Percentiles rank a stretch among this genome's conserved stretches.
Conservation (phyloP, 2,113 vertebrate species). For the Alces alces region DNA sequence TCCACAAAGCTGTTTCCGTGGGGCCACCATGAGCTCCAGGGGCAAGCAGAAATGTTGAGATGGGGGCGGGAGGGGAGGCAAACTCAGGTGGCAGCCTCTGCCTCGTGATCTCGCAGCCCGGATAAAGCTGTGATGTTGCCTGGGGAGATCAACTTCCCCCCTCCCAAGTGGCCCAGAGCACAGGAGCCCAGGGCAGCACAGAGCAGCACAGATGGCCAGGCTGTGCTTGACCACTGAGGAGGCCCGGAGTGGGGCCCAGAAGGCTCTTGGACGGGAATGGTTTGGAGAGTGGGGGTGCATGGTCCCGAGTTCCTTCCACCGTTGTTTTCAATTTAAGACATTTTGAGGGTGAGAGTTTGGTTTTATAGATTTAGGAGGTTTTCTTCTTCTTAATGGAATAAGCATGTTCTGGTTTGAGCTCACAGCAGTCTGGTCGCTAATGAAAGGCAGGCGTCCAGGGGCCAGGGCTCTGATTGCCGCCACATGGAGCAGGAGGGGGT, state of each 20-base stretch:
- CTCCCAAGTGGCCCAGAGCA: neutral
- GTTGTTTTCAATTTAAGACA: neutral
- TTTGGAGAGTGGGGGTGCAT: neutral
- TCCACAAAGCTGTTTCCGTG: neutral
- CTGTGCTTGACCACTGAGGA: neutral
- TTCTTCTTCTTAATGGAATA: slow-evolving; percentile 41
- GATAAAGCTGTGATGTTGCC: neutral
- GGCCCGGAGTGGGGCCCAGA: neutral
- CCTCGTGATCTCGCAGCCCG: neutral
- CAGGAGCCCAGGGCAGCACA: neutral
- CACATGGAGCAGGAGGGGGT: neutral
- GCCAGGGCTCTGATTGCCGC: slow-evolving; percentile 17
- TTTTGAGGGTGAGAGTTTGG: slow-evolving; percentile 18
- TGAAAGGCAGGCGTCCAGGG: slow-evolving; percentile 51
- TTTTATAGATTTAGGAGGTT: slow-evolving; percentile 30
- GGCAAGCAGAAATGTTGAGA: neutral
- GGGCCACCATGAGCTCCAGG: neutral
- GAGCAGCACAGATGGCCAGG: neutral
- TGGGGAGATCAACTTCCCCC: neutral
- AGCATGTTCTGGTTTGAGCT: neutral
- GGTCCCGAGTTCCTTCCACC: neutral
- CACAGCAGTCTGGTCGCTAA: slow-evolving; percentile 42
- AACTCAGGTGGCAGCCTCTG: neutral
- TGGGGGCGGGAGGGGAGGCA: neutral
- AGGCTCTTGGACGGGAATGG: neutral